Evolutionary conservation across 2,113 vertebrate genomes (phyloP).

Genomic region (Struthio camelus): DNA sequence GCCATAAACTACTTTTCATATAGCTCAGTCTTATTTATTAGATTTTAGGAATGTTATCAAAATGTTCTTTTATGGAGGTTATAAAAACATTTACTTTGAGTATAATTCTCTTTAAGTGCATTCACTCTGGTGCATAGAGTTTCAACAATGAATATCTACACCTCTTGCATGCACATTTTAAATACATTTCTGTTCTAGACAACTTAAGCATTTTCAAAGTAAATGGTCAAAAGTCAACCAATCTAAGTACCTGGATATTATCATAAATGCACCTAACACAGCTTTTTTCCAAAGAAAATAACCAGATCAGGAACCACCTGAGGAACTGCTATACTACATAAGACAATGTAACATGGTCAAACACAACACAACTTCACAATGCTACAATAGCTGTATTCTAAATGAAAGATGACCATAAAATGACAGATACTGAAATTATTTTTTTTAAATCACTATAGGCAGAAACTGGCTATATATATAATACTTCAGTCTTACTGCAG

Average conservation of each 20-base stretch:
- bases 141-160: not conserved
- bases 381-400: not conserved
- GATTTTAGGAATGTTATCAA: not conserved
- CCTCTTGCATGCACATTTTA: not conserved
- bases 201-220: not conserved
- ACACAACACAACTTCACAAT: fast-evolving
- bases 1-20: not conserved
- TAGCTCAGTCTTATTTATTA: not conserved
- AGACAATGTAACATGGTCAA: not conserved
- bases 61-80: not conserved
- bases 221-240: not conserved
- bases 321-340: not conserved
- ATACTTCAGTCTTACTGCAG: not conserved
- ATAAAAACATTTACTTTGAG: not conserved
- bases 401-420: not conserved
- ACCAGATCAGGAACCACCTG: not conserved
- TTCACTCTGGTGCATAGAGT: not conserved
- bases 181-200: not conserved
- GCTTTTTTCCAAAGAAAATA: not conserved
- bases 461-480: not conserved
- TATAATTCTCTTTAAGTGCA: not conserved
- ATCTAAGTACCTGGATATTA: not conserved
- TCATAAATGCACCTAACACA: not conserved
- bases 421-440: not conserved
- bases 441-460: not conserved